Base-by-base conservation (phyloP, 2,888 invertebrate genomes). In the Nycteola revayana region DNA sequence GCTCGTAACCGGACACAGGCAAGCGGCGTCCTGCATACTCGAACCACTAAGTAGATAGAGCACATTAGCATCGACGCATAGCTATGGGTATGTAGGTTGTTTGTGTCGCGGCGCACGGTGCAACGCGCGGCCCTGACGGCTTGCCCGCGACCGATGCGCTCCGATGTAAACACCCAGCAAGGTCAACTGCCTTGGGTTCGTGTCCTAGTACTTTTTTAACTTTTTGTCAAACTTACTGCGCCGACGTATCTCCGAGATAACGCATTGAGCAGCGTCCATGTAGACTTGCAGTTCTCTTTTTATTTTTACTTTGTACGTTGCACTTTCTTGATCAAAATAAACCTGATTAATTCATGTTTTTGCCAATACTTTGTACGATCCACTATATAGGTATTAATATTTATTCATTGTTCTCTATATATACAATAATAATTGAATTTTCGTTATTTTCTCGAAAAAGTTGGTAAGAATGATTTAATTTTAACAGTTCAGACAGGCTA, bases 101-200 rank as follows among this genome's bases (percentile, higher is more conserved):
- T 85, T 85, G 83, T 82, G 76, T 75, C 75, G 66, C 72, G 62
- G 40, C 31, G 60, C 61, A 49, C 65, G 55, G 74, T 79, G 80
- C 82, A 80, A 68, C 64, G 83, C 51, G 78, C 82, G 83, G 75
- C 82, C 83, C 60, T 81, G 85, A 77, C 74, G 78, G n/a, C n/a
- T n/a, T 70, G 77, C 63, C 67, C 66, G 77, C 75, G 72, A 72
- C 76, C 75, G 73, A 70, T 66, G 75, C 74, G 61, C 60, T 51
- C 54, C 67, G 68, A 73, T 69, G 75, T 83, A 82, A 84, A 85
- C 83, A 84, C 56, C 66, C 59, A 60, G 67, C 84, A 86, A 86
- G 85, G 85, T 85, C 82, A 82, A 77, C 73, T 65, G 78, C 77
- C 76, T 75, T 63, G 63, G 64, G 58, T 56, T 60, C 63, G 55